phyloP scores from a whole-genome alignment of 2,888 invertebrate species.

The Noctua fimbriata region DNA sequence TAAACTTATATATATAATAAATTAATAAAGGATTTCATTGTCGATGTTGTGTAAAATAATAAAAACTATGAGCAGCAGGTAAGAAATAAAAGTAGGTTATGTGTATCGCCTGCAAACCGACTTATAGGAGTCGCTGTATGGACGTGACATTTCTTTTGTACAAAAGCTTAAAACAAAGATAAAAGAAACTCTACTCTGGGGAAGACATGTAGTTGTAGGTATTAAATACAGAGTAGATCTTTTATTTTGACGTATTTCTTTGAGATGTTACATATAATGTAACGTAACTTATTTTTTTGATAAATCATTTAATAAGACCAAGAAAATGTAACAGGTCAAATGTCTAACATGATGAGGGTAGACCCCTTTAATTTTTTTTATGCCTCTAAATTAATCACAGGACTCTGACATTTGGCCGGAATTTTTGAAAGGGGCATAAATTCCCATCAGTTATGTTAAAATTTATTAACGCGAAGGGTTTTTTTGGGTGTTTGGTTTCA shows the following conservation, averaged over 20 bases:
- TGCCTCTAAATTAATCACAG: background rate
- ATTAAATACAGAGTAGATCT: background rate
- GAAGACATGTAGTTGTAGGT: background rate
- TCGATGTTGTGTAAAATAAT: background rate
- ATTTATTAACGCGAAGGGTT: background rate
- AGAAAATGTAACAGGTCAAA: background rate
- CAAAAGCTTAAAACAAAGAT: conserved; percentile 12
- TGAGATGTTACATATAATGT: background rate
- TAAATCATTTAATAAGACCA: background rate
- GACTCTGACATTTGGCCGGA: background rate
- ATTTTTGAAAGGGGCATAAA: conserved; percentile 6
- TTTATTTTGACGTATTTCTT: background rate
- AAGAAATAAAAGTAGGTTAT: background rate
- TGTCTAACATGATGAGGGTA: conserved; percentile 13
- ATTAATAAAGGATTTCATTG: background rate
- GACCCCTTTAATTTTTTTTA: background rate
- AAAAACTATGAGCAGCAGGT: background rate
- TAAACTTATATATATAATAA: background rate
- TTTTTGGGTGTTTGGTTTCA: conserved; percentile 1
- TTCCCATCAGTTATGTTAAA: conserved; percentile 2
- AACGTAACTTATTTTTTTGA: background rate
- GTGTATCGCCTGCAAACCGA: background rate
- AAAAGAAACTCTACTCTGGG: background rate
- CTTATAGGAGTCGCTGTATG: background rate
- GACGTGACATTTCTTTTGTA: conserved; percentile 11